Conservation (phyloP, 2,797 vertebrate species). For the Acipenser oxyrinchus region DNA sequence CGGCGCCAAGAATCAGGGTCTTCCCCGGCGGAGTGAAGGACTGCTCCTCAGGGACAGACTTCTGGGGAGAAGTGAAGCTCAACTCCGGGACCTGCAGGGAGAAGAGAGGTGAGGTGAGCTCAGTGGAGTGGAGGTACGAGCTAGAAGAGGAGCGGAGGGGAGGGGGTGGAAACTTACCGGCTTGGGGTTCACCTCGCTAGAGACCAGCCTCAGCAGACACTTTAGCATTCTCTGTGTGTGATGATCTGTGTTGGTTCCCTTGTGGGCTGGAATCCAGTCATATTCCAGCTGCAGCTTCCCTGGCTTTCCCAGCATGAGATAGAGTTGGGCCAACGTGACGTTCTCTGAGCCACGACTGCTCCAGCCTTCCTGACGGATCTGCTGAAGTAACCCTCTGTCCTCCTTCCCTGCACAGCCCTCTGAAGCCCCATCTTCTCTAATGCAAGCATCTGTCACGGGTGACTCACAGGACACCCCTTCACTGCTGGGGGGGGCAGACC, state of each 20-base stretch:
- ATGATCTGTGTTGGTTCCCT: constrained; percentile 27
- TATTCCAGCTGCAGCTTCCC: constrained; percentile 93
- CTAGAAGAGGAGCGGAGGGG: background rate
- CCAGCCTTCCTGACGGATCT: constrained; percentile 89
- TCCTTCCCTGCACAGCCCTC: constrained; percentile 42
- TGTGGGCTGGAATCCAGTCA: constrained; percentile 76
- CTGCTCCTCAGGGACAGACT: constrained; percentile 76
- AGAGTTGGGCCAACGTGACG: constrained; percentile 94
- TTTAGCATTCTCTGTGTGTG: constrained; percentile 76
- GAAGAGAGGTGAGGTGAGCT: background rate
- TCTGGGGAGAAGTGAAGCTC: constrained; percentile 73
- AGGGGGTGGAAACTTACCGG: constrained; percentile 57
- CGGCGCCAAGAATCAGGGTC: constrained; percentile 59
- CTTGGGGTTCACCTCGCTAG: constrained; percentile 91
- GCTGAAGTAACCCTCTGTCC: constrained; percentile 59
- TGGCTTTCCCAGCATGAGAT: constrained; percentile 97
- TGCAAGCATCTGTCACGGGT: constrained; percentile 36
- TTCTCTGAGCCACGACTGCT: constrained; percentile 76
- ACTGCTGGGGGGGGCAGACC: background rate
- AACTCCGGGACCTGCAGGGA: constrained; percentile 65
- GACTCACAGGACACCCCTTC: constrained; percentile 24
- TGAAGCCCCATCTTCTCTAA: constrained; percentile 44
- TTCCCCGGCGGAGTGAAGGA: constrained; percentile 77
- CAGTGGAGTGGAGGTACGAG: background rate
- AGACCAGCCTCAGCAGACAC: constrained; percentile 84